These are phyloP conservation scores for Lanistes nyassanus DNA, from an alignment of 1,140 invertebrate genomes.

Conservation along the genomic window DNA sequence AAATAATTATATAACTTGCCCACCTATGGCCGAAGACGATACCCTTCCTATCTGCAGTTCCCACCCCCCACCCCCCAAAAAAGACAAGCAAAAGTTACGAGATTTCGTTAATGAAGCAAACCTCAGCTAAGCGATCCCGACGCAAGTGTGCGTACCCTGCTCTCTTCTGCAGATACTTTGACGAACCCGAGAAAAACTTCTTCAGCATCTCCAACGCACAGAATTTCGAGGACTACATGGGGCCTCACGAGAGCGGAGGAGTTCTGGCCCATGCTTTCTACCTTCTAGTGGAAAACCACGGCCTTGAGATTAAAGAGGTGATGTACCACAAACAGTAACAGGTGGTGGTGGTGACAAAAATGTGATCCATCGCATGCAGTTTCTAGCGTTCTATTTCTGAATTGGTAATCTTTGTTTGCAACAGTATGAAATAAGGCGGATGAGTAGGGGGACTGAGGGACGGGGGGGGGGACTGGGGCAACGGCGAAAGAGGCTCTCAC, in stretches of 20 bases:
- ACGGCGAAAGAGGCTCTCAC: background rate
- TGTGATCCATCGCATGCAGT: background rate
- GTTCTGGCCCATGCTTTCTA: slow-evolving; percentile 16
- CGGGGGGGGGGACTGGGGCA: background rate
- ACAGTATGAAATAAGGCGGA: background rate
- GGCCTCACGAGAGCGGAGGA: slow-evolving; percentile 12
- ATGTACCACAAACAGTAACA: background rate
- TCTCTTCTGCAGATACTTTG: slow-evolving; percentile 9
- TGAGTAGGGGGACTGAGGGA: background rate
- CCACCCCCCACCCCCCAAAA: too few species aligned
- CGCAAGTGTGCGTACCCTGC: too few species aligned
- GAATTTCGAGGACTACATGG: slow-evolving; percentile 15
- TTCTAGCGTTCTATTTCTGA: too few species aligned
- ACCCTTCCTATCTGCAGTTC: too few species aligned
- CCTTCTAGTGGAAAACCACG: background rate
- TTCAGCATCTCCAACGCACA: slow-evolving; percentile 8
- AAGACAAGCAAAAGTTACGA: too few species aligned
- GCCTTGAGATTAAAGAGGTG: slow-evolving; percentile 12
- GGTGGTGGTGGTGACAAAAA: background rate
- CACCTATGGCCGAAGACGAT: too few species aligned
- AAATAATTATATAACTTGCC: too few species aligned
- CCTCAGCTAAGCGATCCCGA: too few species aligned
- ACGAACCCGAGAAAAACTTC: slow-evolving; percentile 3
- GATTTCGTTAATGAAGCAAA: too few species aligned
- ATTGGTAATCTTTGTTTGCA: too few species aligned